These are phyloP conservation scores for Thalpophila matura DNA, from an alignment of 2,888 invertebrate species.

Conservation along the genomic window DNA sequence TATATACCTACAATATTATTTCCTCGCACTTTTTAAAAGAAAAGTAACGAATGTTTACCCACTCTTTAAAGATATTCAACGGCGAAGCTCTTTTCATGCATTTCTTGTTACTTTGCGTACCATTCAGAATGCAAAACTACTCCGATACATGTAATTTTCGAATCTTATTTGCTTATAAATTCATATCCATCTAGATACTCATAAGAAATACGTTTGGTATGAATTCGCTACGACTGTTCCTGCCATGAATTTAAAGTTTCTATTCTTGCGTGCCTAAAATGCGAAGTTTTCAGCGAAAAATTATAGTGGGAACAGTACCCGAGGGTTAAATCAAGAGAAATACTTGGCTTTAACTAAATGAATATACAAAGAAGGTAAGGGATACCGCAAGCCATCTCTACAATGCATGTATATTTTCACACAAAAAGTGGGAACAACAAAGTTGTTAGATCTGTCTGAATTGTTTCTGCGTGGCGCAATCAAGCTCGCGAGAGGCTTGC, in stretches of 20 bases:
- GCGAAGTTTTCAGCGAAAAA: slow-evolving; percentile 27
- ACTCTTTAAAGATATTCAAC: slow-evolving; percentile 57
- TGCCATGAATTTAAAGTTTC: slow-evolving; percentile 45
- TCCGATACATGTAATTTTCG: slow-evolving; percentile 57
- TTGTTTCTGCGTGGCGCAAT: slow-evolving; percentile 73
- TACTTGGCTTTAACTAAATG: slow-evolving; percentile 18
- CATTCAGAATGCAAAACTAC: slow-evolving; percentile 60
- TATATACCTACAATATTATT: slow-evolving; percentile 35
- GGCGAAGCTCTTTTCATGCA: slow-evolving; percentile 53
- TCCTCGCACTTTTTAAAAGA: slow-evolving; percentile 47
- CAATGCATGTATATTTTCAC: slow-evolving; percentile 50
- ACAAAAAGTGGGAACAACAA: slow-evolving; percentile 61
- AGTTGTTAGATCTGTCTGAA: slow-evolving; percentile 69
- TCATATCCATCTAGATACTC: slow-evolving; percentile 36
- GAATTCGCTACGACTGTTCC: slow-evolving; percentile 33
- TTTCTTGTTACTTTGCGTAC: slow-evolving; percentile 55
- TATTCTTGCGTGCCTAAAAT: slow-evolving; percentile 47
- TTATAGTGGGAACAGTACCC: slow-evolving; percentile 13
- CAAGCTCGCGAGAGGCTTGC: slow-evolving; percentile 70
- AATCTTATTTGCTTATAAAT: slow-evolving; percentile 56
- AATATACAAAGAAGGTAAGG: slow-evolving; percentile 29
- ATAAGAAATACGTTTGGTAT: slow-evolving; percentile 36
- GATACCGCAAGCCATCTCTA: slow-evolving; percentile 20
- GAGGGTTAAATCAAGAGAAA: slow-evolving; percentile 25
- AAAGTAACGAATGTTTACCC: slow-evolving; percentile 53